Percentiles rank a stretch among this genome's conserved stretches.
phyloP scores from a whole-genome alignment of 2,797 vertebrate species.

The Microchirus variegatus region DNA sequence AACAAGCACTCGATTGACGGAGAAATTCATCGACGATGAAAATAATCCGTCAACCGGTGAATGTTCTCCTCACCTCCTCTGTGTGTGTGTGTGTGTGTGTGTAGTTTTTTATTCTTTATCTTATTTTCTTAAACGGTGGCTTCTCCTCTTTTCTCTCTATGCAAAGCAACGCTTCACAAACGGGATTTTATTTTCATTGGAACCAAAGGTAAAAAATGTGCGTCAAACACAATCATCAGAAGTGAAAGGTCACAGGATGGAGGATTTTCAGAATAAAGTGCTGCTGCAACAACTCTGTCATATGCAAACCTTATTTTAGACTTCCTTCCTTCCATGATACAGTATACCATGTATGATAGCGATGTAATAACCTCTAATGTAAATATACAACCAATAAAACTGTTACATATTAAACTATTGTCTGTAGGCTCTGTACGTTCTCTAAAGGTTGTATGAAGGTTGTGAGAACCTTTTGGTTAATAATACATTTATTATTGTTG shows the following conservation, averaged over 20 bases:
- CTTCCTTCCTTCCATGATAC: constrained; percentile 43
- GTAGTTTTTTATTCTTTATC: not conserved
- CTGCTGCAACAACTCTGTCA: constrained; percentile 65
- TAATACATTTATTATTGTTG: too few species aligned
- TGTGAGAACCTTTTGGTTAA: too few species aligned
- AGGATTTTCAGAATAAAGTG: constrained; percentile 32
- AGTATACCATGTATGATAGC: constrained; percentile 68
- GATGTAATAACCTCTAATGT: constrained; percentile 70
- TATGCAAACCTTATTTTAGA: constrained; percentile 78
- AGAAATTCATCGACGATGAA: too few species aligned
- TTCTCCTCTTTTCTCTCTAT: constrained; percentile 54
- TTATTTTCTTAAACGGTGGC: constrained; percentile 21
- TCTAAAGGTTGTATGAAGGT: too few species aligned
- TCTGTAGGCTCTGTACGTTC: too few species aligned
- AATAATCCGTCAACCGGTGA: constrained; percentile 47
- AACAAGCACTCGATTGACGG: too few species aligned
- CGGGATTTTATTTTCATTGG: constrained; percentile 37
- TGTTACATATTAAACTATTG: constrained; percentile 35
- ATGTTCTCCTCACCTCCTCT: constrained; percentile 32
- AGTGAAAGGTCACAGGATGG: constrained; percentile 46
- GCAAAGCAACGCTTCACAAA: constrained; percentile 63
- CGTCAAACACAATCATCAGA: constrained; percentile 79
- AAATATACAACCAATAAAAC: constrained; percentile 76
- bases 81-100: too few species aligned
- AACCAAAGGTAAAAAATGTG: constrained; percentile 84